These are phyloP conservation scores for Harpegnathos saltator DNA, from an alignment of 1,140 invertebrate species.

Conservation along the genomic window DNA sequence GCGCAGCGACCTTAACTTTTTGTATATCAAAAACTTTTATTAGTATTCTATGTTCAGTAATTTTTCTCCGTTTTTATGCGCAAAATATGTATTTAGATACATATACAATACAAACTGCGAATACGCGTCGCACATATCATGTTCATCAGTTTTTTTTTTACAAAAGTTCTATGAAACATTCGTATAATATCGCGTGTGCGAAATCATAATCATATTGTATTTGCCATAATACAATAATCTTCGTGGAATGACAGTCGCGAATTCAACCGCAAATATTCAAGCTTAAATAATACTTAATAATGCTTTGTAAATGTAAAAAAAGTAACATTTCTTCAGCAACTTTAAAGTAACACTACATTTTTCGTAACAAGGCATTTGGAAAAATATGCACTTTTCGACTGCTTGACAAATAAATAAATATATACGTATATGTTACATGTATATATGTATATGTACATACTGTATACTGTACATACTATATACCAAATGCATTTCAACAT, in stretches of 20 bases:
- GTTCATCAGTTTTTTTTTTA: constrained; percentile 23
- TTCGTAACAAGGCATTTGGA: constrained; percentile 16
- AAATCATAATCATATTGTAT: constrained; percentile 5
- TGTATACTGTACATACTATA: constrained; percentile 7
- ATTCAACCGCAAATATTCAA: constrained; percentile 30
- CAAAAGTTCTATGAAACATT: constrained; percentile 49
- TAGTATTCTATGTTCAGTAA: constrained; percentile 41
- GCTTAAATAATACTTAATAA: constrained; percentile 33
- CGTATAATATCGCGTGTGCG: constrained; percentile 30
- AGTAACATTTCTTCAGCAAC: too few species aligned
- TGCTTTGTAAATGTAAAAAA: constrained; percentile 46
- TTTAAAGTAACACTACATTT: constrained; percentile 8
- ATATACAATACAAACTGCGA: constrained; percentile 52
- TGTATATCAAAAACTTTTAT: constrained; percentile 70
- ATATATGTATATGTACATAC: constrained; percentile 18
- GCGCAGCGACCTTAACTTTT: background rate
- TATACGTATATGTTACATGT: constrained; percentile 17
- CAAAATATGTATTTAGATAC: constrained; percentile 33
- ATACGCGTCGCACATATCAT: constrained; percentile 8
- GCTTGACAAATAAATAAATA: constrained; percentile 40
- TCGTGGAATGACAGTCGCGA: background rate
- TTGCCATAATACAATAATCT: constrained; percentile 24
- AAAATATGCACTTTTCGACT: constrained; percentile 17
- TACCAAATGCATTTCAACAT: constrained; percentile 22
- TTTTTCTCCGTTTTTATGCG: constrained; percentile 19